Evolutionary conservation across 2,797 vertebrate genomes (phyloP), one percentile per base, ranked within the genome.

Genomic region (Centroberyx gerrardi): DNA sequence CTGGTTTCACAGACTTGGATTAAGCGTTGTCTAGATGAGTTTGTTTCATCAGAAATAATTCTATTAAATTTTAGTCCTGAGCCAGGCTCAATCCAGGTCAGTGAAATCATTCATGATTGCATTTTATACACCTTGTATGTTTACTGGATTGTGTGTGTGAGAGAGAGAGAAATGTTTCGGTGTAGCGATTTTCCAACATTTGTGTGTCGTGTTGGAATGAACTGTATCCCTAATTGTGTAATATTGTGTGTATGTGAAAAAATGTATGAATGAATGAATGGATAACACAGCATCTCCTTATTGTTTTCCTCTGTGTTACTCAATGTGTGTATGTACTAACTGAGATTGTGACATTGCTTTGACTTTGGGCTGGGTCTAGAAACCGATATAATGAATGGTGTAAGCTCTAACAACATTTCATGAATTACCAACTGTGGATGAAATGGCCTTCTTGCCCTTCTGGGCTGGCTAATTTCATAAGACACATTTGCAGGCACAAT

Each of bases 131-230:
- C 9, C 15, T 10, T 49, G 29, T 68, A 36, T 72, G 63, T 78
- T 73, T 74, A 61, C 28, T 69, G 53, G 36, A 54, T 55, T 36
- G 15, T 29, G 44, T 62, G 28, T 48, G 17, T 79, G 52, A 3
- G 42, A 13, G 42, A 13, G 40, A 3, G 12, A 42, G 12, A 42
- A 36, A 8, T 7, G 33, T 36, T 36, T 71, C 28, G 8, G 22
- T 15, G 14, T 42, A 44, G 52, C 4, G 46, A 13, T 27, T 17
- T 17, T 4, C 53, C n/a, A 8, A 5, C n/a, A n/a, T 52, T 6
- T 59, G 54, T 59, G 48, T 44, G 48, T 17, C 14, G 38, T 10
- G 44, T 46, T 46, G 14, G 36, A 62, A 40, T 52, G 27, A 29
- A 59, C n/a, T 71, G 17, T 73, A 1, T 83, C 9, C 1, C 3